Base-by-base conservation (phyloP, 2,113 vertebrate genomes). In the Pangasianodon hypophthalmus region DNA sequence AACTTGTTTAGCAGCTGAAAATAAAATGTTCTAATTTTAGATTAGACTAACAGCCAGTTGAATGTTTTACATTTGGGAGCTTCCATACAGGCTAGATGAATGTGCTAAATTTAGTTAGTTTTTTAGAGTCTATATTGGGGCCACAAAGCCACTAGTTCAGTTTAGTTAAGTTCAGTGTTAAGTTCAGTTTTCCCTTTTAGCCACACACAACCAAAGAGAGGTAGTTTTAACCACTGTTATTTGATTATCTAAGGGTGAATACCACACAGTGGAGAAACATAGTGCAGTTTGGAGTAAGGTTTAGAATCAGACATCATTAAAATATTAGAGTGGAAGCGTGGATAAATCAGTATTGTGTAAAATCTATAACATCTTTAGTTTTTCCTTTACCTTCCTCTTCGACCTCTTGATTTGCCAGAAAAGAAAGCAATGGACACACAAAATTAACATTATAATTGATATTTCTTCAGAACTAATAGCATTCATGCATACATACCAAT, bases 301-400 rank as follows among this genome's bases (percentile, higher is more conserved):
- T 88, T 83, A 41, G 4, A 41, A 56, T 67, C 91, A 96, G 95
- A 95, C 92, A 93, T 91, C 46, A 88, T 94, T 93, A 24, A 54
- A 92, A 91, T 64, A 93, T 92, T 93, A 93, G 91, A 94, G 93
- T 95, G 92, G 91, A 89, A 93, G 89, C 77, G 46, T 91, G 46
- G 90, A 80, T 90, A 92, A 84, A 94, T 95, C 94, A 96, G 93
- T 95, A 46, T 71, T 87, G 29, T 87, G 83, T 52, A 94, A 90
- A 93, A 94, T 92, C 71, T 88, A 52, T 75, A 88, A 88, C 54
- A n/a, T 62, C 92, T 88, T 87, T 75, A 91, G 24, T 90, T 95
- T 90, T 62, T 69, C 29, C 92, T 94, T 98, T 97, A 98, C 97
- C 97, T 98, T 98, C 97, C 94, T 97, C 97, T 95, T 96, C 96